phyloP scores from a whole-genome alignment of 2,888 invertebrate genomes.

The Pecten maximus region DNA sequence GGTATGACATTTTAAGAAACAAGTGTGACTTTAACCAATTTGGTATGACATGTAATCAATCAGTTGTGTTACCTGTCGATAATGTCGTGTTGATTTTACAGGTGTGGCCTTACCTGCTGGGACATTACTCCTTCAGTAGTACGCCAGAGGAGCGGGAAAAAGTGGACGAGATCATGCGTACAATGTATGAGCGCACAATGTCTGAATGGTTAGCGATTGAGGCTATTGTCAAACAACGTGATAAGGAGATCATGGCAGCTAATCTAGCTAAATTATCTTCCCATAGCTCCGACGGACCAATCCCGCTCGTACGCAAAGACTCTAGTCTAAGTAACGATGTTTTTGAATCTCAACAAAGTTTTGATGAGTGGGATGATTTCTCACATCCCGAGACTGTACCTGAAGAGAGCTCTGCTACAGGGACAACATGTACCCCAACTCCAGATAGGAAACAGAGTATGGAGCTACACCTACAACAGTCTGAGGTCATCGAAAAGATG shows the following conservation, averaged over 20 bases:
- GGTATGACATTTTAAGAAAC: neutral
- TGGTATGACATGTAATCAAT: neutral
- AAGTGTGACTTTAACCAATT: neutral
- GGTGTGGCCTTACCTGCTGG: constrained; percentile 95
- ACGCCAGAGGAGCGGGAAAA: constrained; percentile 74
- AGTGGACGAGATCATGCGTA: constrained; percentile 84
- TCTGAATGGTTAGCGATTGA: constrained; percentile 98
- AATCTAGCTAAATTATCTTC: constrained; percentile 93
- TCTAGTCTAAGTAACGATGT: constrained; percentile 84
- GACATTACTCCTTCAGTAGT: constrained; percentile 91
- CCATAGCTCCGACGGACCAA: constrained; percentile 84
- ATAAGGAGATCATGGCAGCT: constrained; percentile 88
- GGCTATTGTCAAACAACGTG: constrained; percentile 88
- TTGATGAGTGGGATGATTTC: constrained; percentile 79
- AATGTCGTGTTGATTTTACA: constrained; percentile 59
- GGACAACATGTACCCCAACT: constrained; percentile 74
- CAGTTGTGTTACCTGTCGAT: neutral
- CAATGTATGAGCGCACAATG: constrained; percentile 94
- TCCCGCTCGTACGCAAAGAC: constrained; percentile 81
- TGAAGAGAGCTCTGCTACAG: constrained; percentile 77
- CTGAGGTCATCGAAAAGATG: constrained; percentile 64
- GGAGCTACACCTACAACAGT: constrained; percentile 67
- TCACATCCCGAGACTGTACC: constrained; percentile 76
- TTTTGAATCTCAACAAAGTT: constrained; percentile 79
- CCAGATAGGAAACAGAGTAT: constrained; percentile 75